Conservation (phyloP, 2,797 vertebrate genomes). For the Enteromius fasciolatus region DNA sequence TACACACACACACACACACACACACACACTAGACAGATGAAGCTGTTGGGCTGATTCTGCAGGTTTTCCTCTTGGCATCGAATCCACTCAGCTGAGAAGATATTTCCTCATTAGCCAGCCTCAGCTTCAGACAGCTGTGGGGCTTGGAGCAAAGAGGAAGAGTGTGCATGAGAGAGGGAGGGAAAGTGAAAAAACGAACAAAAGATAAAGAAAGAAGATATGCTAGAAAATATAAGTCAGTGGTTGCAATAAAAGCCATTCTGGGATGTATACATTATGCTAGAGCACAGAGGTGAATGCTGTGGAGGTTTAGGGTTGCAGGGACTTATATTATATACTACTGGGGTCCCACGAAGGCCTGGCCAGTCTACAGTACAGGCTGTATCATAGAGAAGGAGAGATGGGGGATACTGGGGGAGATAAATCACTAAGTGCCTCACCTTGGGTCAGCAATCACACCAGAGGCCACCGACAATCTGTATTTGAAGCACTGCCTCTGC, state of each 20-base stretch:
- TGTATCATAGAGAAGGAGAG: constrained; percentile 66
- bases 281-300: constrained; percentile 22
- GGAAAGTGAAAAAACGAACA: constrained; percentile 51
- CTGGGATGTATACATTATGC: constrained; percentile 31
- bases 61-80: constrained; percentile 77
- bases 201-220: constrained; percentile 62
- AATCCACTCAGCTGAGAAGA: constrained; percentile 80
- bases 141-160: constrained; percentile 65
- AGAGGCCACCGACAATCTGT: constrained; percentile 84
- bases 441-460: constrained; percentile 83
- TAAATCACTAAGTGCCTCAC: constrained; percentile 86
- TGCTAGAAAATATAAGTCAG: constrained; percentile 29
- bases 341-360: constrained; percentile 20
- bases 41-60: constrained; percentile 79
- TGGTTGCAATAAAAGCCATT: constrained; percentile 31
- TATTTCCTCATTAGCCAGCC: constrained; percentile 79
- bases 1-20: constrained; percentile 61
- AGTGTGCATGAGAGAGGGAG: constrained; percentile 21
- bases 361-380: constrained; percentile 52
- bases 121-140: constrained; percentile 78
- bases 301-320: constrained; percentile 50
- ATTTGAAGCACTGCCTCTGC: constrained; percentile 83
- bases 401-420: constrained; percentile 77
- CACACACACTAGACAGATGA: constrained; percentile 69
- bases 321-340: constrained; percentile 43